Evolutionary conservation across 1,140 invertebrate genomes (phyloP).

Genomic region (Oryzaephilus surinamensis): DNA sequence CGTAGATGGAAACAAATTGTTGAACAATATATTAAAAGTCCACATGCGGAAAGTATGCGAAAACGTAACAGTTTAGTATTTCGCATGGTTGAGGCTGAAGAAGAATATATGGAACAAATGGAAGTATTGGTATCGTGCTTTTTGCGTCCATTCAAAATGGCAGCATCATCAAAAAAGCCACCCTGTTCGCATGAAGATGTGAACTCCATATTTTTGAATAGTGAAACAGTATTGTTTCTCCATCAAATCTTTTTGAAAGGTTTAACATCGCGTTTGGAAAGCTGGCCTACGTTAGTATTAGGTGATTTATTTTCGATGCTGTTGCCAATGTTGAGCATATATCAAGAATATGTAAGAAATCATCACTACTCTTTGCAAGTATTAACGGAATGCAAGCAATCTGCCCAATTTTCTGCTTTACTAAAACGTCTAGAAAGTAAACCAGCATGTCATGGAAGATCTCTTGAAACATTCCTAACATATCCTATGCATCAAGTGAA

Average conservation of each 20-base stretch:
- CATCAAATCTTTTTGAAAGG: slow-evolving; percentile 94
- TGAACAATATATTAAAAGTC: slow-evolving; percentile 89
- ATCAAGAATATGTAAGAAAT: slow-evolving; percentile 90
- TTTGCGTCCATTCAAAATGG: slow-evolving; percentile 87
- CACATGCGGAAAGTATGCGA: slow-evolving; percentile 88
- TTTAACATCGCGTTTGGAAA: slow-evolving; percentile 83
- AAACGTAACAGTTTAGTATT: slow-evolving; percentile 90
- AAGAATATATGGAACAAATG: slow-evolving; percentile 87
- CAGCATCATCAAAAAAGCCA: slow-evolving; percentile 85
- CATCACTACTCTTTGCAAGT: slow-evolving; percentile 93
- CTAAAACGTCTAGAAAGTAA: slow-evolving; percentile 72
- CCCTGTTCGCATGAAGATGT: slow-evolving; percentile 90
- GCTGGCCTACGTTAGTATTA: slow-evolving; percentile 82
- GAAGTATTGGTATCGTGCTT: slow-evolving; percentile 88
- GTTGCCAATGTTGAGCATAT: slow-evolving; percentile 86
- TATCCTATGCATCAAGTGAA: slow-evolving; percentile 92
- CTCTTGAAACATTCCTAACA: slow-evolving; percentile 82
- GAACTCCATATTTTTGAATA: slow-evolving; percentile 91
- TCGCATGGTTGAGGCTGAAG: slow-evolving; percentile 83
- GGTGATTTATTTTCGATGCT: slow-evolving; percentile 93
- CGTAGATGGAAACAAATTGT: slow-evolving; percentile 92
- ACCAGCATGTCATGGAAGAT: slow-evolving; percentile 70
- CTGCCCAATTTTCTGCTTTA: slow-evolving; percentile 68
- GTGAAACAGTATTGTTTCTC: slow-evolving; percentile 86
- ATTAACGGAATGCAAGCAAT: slow-evolving; percentile 86